A percentile compares a stretch with the other conserved stretches of the same genome.
phyloP scores from a whole-genome alignment of 2,113 vertebrate genomes.

The Climacteris rufus region DNA sequence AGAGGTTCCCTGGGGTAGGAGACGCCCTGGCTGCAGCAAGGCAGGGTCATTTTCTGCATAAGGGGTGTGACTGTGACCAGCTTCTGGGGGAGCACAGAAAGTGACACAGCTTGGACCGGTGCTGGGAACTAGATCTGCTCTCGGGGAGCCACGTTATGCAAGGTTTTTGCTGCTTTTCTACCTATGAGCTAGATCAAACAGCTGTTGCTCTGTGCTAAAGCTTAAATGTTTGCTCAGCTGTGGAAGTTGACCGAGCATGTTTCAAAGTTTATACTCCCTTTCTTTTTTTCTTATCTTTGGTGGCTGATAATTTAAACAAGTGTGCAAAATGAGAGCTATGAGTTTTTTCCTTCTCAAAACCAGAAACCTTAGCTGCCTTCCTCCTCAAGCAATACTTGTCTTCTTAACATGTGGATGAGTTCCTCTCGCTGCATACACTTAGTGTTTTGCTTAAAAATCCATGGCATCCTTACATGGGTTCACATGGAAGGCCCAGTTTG shows the following conservation, averaged over 20 bases:
- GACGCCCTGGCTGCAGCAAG: neutral
- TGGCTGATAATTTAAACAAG: neutral
- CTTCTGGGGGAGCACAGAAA: neutral
- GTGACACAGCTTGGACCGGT: neutral
- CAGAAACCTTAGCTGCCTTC: neutral
- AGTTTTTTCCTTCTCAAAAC: neutral
- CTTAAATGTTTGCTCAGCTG: neutral
- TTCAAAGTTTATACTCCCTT: neutral
- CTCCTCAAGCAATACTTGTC: neutral
- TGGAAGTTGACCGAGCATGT: neutral
- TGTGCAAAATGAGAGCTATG: neutral
- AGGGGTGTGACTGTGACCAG: neutral
- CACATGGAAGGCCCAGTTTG: neutral
- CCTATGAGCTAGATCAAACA: neutral
- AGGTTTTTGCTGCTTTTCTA: neutral
- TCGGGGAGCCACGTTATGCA: neutral
- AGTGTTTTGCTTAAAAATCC: neutral
- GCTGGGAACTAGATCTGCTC: neutral
- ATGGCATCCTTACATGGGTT: neutral
- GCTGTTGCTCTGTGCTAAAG: neutral
- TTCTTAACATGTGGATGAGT: neutral
- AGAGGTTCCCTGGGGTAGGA: neutral
- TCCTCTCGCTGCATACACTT: fast-evolving
- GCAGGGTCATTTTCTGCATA: neutral
- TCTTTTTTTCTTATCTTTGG: neutral